Conservation (phyloP, 2,888 invertebrate species). For the Frankliniella fusca region DNA sequence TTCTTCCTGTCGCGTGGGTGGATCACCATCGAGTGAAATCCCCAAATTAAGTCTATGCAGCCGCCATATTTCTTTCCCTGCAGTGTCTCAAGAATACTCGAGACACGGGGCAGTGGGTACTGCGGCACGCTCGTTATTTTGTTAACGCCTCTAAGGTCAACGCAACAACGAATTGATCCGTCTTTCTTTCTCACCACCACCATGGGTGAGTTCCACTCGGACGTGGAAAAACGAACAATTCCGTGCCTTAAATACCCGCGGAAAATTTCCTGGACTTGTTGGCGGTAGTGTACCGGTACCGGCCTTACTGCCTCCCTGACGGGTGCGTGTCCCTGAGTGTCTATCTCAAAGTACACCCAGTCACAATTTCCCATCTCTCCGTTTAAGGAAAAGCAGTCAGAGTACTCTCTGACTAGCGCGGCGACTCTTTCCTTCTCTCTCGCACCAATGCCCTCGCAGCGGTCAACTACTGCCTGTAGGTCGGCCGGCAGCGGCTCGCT, state of each 20-base stretch:
- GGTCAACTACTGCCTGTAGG: background rate
- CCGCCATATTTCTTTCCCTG: conserved; percentile 7
- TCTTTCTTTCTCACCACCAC: background rate
- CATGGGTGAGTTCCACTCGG: too few species aligned
- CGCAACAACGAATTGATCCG: background rate
- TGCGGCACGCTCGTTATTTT: background rate
- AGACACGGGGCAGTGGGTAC: background rate
- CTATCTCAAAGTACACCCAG: background rate
- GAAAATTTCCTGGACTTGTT: background rate
- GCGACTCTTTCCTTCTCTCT: background rate
- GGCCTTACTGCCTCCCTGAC: background rate
- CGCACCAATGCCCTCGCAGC: background rate
- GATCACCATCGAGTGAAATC: background rate
- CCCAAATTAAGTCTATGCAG: background rate
- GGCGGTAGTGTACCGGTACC: background rate
- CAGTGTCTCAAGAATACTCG: background rate
- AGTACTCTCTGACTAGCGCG: background rate
- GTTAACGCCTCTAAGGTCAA: background rate
- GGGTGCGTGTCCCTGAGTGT: background rate
- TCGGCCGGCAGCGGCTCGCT: background rate
- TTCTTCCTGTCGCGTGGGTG: background rate
- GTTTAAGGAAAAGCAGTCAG: background rate
- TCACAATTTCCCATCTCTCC: background rate
- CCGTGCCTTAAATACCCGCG: background rate
- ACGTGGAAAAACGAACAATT: background rate